Percentiles rank a stretch among this genome's conserved stretches.
These are phyloP conservation scores for Chinchilla lanigera DNA, from an alignment of 2,113 vertebrate genomes.

Conservation along the genomic window DNA sequence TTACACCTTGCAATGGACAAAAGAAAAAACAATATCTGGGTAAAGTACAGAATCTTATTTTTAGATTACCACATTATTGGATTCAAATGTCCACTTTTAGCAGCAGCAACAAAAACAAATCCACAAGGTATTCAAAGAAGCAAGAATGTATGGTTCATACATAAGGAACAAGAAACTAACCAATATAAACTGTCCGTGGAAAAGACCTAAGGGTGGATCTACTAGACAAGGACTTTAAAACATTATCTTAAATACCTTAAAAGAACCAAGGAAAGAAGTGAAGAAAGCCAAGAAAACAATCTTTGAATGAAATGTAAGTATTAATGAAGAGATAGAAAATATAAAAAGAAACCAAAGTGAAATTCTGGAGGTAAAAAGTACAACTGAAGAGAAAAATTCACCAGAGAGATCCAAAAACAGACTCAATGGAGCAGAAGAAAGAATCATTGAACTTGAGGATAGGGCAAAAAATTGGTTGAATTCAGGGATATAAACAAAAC, in stretches of 20 bases:
- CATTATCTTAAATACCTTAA: neutral
- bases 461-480: neutral
- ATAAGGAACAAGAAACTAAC: neutral
- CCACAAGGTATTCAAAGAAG: neutral
- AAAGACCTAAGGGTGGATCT: neutral
- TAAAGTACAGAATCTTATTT: neutral
- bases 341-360: neutral
- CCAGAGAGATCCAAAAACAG: neutral
- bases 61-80: neutral
- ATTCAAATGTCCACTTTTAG: neutral
- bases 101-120: neutral
- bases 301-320: neutral
- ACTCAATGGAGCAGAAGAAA: neutral
- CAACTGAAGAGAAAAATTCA: neutral
- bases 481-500: neutral
- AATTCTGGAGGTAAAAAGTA: neutral
- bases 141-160: neutral
- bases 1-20: neutral
- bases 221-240: neutral
- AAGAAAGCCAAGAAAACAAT: neutral
- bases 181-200: neutral
- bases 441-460: neutral
- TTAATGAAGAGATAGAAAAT: neutral
- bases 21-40: neutral
- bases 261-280: neutral